Conservation (phyloP, 2,113 vertebrate species). For the Vulpes ferrilata region DNA sequence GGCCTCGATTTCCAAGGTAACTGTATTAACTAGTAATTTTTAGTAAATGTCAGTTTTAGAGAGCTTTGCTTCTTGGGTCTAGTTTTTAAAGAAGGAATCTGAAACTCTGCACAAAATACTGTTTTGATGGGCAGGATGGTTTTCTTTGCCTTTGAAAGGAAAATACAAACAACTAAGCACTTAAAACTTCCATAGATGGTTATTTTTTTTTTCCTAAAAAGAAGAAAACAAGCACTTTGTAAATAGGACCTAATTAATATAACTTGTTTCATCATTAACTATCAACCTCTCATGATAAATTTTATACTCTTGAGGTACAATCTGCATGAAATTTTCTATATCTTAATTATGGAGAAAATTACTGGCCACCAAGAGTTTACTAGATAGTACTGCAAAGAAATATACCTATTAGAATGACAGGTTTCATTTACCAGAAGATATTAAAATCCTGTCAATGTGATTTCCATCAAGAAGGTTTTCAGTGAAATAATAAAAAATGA, state of each 20-base stretch:
- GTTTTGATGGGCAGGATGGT: slow-evolving; percentile 15
- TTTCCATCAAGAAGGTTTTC: slow-evolving; percentile 86
- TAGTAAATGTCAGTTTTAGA: neutral
- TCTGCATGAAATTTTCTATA: slow-evolving; percentile 67
- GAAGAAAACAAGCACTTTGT: slow-evolving; percentile 1
- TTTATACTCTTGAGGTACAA: slow-evolving; percentile 57
- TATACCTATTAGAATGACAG: slow-evolving; percentile 62
- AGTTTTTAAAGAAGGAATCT: neutral
- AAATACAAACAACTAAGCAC: slow-evolving; percentile 66
- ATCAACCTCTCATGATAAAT: slow-evolving; percentile 73
- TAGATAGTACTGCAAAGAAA: slow-evolving; percentile 70
- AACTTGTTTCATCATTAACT: slow-evolving; percentile 79
- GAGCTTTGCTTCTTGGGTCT: neutral
- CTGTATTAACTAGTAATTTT: neutral
- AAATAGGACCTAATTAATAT: slow-evolving; percentile 66
- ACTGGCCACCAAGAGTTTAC: slow-evolving; percentile 73
- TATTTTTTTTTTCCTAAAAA: neutral
- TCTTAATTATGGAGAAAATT: slow-evolving; percentile 74
- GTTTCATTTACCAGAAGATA: slow-evolving; percentile 87
- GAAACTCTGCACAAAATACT: neutral
- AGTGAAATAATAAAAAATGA: slow-evolving; percentile 88
- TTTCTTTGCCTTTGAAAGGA: slow-evolving; percentile 46
- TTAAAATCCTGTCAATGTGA: slow-evolving; percentile 84
- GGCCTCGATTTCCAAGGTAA: neutral
- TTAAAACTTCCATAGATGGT: neutral